Base-by-base conservation (phyloP, 2,888 invertebrate species). In the Octodonta nipae region DNA sequence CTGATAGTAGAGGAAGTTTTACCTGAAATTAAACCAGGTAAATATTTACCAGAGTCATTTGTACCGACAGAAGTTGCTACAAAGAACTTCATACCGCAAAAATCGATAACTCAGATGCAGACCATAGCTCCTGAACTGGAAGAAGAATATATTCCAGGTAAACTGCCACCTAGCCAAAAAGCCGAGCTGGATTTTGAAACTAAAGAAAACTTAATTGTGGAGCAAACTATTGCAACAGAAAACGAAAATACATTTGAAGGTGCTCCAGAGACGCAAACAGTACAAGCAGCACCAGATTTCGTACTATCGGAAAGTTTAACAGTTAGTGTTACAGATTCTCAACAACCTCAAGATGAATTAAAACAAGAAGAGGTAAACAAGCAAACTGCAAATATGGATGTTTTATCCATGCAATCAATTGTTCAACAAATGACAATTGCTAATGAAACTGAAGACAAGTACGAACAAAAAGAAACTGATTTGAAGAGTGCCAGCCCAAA, bases 11-110 rank as follows among this genome's bases (percentile, higher is more conserved):
- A 73, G 33, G 78, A 83, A 65, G 70, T 76, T 14, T 66, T 74
- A 45, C 62, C 76, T 2, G 76, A 77, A 61, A 73, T 75, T 36
- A 79, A 77, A 54, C 77, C 81, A 5, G 77, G 76, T 8, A 82
- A 82, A 61, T 81, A 80, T 52, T 74, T 80, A 52, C 82, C 83
- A 3, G 80, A 83, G 59, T 58, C 79, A 30, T 78, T 83, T 51
- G 82, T 83, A 2, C 77, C 83, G 1, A 83, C 83, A 2, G 83
- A 84, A 69, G 67, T 72, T 6, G 84, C 83, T 3, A 71, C 68
- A 13, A 66, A 72, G 55, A 67, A 71, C 35, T 58, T 83, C 1
- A 64, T 76, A 15, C 65, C 77, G 7, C 77, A 78, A 41, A 75
- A 73, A 51, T 74, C 77, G 55, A 56, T 76, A 26, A 58, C 72